These are phyloP conservation scores for Eublepharis macularius DNA, from an alignment of 2,113 vertebrate genomes.

Conservation along the genomic window DNA sequence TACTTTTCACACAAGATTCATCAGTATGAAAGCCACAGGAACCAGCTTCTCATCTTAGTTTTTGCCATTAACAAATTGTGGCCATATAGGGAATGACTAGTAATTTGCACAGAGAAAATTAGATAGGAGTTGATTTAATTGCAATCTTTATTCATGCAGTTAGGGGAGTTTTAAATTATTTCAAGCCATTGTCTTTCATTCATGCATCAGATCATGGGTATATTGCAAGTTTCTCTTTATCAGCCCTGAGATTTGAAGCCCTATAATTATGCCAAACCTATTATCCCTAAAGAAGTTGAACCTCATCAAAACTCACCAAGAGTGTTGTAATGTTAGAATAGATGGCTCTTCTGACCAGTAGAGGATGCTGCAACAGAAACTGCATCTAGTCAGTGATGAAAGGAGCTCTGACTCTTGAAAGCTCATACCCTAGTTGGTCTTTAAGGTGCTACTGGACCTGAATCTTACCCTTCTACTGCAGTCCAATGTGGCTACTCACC, in stretches of 20 bases:
- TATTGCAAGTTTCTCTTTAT: conserved; percentile 15
- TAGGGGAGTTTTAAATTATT: not conserved
- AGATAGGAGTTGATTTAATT: conserved; percentile 29
- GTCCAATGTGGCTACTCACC: no score
- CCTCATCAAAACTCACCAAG: not conserved
- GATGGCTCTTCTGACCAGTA: no score
- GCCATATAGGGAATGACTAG: conserved; percentile 5
- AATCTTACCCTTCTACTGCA: no score
- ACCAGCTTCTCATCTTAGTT: conserved; percentile 4
- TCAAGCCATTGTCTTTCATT: not conserved
- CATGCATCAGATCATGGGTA: not conserved
- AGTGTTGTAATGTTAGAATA: no score
- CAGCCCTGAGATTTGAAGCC: not conserved
- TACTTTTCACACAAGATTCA: not conserved
- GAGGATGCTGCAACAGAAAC: no score
- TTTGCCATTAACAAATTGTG: conserved; percentile 28
- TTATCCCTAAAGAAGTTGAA: not conserved
- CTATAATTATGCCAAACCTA: not conserved
- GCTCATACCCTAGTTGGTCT: no score
- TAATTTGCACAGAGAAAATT: conserved; percentile 35
- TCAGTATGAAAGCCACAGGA: not conserved
- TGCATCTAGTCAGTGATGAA: no score
- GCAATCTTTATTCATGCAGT: not conserved
- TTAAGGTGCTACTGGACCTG: no score
- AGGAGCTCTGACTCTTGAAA: no score